These are phyloP conservation scores for Dendroctonus ponderosae DNA, from an alignment of 1,140 invertebrate genomes.

Conservation along the genomic window DNA sequence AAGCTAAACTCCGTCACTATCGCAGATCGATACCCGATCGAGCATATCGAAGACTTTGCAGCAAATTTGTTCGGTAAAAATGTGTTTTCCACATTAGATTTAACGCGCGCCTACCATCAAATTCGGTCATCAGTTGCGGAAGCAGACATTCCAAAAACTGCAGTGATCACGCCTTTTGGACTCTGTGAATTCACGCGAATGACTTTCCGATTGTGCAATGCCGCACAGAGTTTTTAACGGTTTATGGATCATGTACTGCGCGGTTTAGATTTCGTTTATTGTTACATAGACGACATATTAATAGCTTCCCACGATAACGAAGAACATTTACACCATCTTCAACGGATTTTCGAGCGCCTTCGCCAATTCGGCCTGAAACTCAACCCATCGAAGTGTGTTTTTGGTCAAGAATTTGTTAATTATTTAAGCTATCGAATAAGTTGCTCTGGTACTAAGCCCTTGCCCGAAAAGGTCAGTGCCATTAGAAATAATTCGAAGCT, in stretches of 20 bases:
- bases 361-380: not conserved
- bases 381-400: not conserved
- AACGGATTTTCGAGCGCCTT: not conserved
- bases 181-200: slow-evolving; percentile 46
- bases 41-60: not conserved
- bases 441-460: not conserved
- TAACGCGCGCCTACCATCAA: slow-evolving; percentile 53
- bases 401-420: not conserved
- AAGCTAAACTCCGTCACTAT: not conserved
- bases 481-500: not conserved
- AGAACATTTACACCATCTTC: not conserved
- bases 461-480: not conserved
- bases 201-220: slow-evolving; percentile 41
- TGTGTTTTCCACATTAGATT: slow-evolving; percentile 53
- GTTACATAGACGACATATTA: slow-evolving; percentile 16
- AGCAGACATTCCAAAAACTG: slow-evolving; percentile 46
- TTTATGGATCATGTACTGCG: slow-evolving; percentile 51
- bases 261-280: slow-evolving; percentile 44
- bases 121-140: slow-evolving; percentile 41
- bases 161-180: slow-evolving; percentile 43
- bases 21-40: not conserved
- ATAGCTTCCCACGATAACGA: not conserved
- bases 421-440: not conserved
- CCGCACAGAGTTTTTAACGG: slow-evolving; percentile 53
- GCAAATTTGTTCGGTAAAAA: slow-evolving; percentile 16